Base-by-base conservation (phyloP, 2,797 vertebrate species). In the Gallinago stenura region DNA sequence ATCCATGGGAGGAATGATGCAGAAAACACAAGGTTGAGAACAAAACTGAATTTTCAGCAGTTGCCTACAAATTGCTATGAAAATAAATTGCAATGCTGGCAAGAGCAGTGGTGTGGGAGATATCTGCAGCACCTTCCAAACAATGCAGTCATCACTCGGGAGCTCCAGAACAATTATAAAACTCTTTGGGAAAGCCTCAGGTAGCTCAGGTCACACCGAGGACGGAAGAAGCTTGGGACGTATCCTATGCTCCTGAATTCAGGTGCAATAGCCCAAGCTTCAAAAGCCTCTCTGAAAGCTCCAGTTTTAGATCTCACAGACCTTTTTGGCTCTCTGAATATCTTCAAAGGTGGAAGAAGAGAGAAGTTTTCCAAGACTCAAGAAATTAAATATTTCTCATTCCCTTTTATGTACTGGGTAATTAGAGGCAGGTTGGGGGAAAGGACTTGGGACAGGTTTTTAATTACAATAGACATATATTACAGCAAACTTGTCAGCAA, bases 201-300 rank as follows among this genome's bases (percentile, higher is more conserved):
- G 5, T 4, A 65, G 83, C 26, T 62, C 37, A 28, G 53, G 58
- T 57, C 77, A 37, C 72, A 33, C 4, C 19, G 6, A 58, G 1
- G 6, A 25, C 2, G 24, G 54, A 30, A 88, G 30, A 43, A 33
- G 26, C 41, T 57, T 0, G 0, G 15, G 58, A 28, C 1, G 1
- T 10, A 33, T 16, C 37, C 68, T 37, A 18, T 43, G 33, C 54
- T 54, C 8, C 33, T n/a, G 57, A 77, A 70, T 10, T 12, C 41
- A 50, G 57, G n/a, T 20, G 5, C 19, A 24, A 37, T 2, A 45
- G 43, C 20, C 43, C n/a, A 64, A 41, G 57, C 69, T 89, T 65
- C 79, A 88, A 54, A 50, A 0, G 0, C 7, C 71, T 35, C 65
- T n/a, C 76, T 31, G 45, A 90, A 82, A 88, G 12, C n/a, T 79